Evolutionary conservation across 53 echinoderm and acorn worm species (phyloP).

Genomic region (Mesocentrotus franciscanus): DNA sequence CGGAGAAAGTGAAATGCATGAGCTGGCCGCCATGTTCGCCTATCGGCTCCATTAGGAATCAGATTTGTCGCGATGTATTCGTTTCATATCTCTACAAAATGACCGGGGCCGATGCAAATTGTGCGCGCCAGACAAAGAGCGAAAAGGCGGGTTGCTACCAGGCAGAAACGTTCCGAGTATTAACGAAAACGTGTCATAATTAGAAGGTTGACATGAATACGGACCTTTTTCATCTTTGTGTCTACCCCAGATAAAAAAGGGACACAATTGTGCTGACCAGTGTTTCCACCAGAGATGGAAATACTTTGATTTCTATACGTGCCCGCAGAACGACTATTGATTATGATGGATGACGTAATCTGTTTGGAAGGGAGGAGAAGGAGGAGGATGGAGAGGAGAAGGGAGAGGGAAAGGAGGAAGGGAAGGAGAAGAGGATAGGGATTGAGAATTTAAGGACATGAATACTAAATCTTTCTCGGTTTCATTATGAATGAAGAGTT

Average conservation of each 20-base stretch:
- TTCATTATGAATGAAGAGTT: too few species aligned
- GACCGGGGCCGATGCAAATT: background rate
- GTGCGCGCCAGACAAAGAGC: background rate
- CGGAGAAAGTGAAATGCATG: conserved; percentile 16
- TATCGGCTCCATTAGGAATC: conserved; percentile 25
- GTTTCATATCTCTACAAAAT: background rate
- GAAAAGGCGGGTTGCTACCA: background rate
- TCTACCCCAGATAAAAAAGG: background rate
- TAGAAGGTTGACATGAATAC: conserved; percentile 5
- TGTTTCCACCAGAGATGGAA: too few species aligned
- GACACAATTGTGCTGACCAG: background rate
- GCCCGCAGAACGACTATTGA: background rate
- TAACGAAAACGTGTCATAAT: conserved; percentile 7
- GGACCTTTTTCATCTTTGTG: background rate
- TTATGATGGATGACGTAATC: background rate
- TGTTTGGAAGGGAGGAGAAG: background rate
- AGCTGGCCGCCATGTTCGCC: conserved; percentile 6
- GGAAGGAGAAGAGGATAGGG: background rate
- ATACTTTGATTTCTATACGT: background rate
- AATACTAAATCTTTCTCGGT: too few species aligned
- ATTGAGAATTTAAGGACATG: background rate
- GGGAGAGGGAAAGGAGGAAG: background rate
- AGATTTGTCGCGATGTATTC: background rate
- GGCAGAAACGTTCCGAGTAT: background rate
- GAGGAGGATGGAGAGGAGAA: background rate